Base-by-base conservation (phyloP, 92 coral and sea anemone species). In the Umimayanthus kanabou region DNA sequence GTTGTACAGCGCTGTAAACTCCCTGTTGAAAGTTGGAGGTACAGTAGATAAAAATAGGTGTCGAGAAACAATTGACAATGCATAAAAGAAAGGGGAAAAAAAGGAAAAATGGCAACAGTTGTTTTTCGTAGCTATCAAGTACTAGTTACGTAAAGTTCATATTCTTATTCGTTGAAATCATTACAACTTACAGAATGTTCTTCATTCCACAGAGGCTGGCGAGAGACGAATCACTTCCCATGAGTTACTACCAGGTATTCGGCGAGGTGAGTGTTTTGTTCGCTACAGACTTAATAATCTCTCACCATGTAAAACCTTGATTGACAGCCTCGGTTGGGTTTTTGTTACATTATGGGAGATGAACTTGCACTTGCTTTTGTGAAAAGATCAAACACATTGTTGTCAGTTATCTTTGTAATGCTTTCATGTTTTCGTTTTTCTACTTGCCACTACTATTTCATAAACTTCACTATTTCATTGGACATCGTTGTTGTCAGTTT, bases 241-340 rank as follows among this genome's bases (percentile, higher is more conserved):
- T 96, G 98, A 91, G 89, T 75, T 96, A 93, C 80, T 96, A 96
- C 77, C 96, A 94, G 86, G 98, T 91, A 8, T 96, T 90, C 88
- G 96, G 95, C 15, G 96, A 96, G 98, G 98, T 96, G 66, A 88
- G 43, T 16, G 40, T 0, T 5, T 45, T 61, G 8, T 33, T 2
- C 29, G 20, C 69, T 61, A 26, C 15, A 18, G 8, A 5, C 26
- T 61, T 61, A 1, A 61, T 0, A 18, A 61, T 55, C 15, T 61
- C 69, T 61, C 69, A 20, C n/a, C 22, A 18, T 5, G 15, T 18
- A 8, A 20, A 8, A 3, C 25, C 25, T 18, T 16, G 20, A 61
- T 4, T 9, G 1, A 61, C 0, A 23, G 26, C 8, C 15, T 9
- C 26, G 0, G 20, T 66, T 49, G 25, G 39, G 22, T 14, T 65